These are phyloP conservation scores for Eupristina koningsbergeri DNA, from an alignment of 1,140 invertebrate genomes.

Conservation along the genomic window DNA sequence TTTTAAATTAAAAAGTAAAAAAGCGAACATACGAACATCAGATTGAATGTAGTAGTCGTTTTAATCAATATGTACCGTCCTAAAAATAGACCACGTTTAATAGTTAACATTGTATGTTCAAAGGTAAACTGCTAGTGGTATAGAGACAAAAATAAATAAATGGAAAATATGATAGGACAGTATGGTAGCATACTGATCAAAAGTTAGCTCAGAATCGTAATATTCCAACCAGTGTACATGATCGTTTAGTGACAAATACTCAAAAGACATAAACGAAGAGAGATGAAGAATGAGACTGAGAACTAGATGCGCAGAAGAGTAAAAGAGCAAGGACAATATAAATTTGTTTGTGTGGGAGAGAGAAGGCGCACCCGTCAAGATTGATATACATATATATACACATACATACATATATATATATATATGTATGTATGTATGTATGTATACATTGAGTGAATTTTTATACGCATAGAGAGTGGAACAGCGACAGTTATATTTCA, in stretches of 20 bases:
- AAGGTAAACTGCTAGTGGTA: background rate
- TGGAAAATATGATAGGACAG: background rate
- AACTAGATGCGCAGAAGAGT: background rate
- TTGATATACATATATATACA: background rate
- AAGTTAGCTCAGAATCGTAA: too few relatives aligned
- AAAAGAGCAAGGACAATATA: background rate
- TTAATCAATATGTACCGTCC: background rate
- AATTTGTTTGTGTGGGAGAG: background rate
- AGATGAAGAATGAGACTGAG: too few relatives aligned
- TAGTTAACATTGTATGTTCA: background rate
- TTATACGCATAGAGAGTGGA: background rate
- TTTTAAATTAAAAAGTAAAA: slow-evolving; percentile 17
- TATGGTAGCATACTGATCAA: background rate
- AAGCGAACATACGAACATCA: too few relatives aligned
- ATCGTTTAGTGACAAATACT: background rate
- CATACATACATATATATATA: background rate
- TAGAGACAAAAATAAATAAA: background rate
- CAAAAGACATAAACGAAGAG: background rate
- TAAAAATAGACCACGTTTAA: background rate
- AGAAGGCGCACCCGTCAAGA: background rate
- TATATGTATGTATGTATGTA: background rate
- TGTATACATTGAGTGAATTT: background rate
- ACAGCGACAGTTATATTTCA: slow-evolving; percentile 52
- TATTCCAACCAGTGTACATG: background rate
- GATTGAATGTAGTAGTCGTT: background rate